Evolutionary conservation across 2,888 invertebrate species (phyloP).

Genomic region (Meteorus colon): DNA sequence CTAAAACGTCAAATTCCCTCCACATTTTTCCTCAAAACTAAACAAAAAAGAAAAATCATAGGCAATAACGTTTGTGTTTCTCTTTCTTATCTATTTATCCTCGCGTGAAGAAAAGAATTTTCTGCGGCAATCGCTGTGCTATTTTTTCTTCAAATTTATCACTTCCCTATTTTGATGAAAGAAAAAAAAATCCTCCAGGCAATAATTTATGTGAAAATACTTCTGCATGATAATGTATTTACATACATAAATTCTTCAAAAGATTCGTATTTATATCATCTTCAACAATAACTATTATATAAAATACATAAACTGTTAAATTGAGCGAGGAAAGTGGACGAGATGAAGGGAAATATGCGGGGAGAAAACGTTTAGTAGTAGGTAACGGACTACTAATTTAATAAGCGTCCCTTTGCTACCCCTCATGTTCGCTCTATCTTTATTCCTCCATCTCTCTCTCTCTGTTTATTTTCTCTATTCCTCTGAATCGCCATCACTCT

Average conservation of each 20-base stretch:
- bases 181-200: too few relatives aligned
- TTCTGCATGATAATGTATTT: neutral
- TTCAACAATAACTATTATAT: conserved; percentile 6
- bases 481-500: conserved; percentile 32
- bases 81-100: too few relatives aligned
- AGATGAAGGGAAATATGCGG: conserved; percentile 24
- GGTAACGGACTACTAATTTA: conserved; percentile 58
- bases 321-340: conserved; percentile 9
- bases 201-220: neutral
- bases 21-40: too few relatives aligned
- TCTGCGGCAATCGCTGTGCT: too few relatives aligned
- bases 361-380: conserved; percentile 40
- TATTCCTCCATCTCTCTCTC: conserved; percentile 43
- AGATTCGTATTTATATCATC: neutral
- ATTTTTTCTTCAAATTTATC: too few relatives aligned
- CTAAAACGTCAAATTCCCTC: too few relatives aligned
- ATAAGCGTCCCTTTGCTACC: conserved; percentile 57
- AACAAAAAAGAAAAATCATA: too few relatives aligned
- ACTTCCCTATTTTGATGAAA: too few relatives aligned
- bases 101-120: too few relatives aligned
- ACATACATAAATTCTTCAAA: neutral
- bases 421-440: conserved; percentile 34
- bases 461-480: conserved; percentile 38
- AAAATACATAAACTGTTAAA: conserved; percentile 24
- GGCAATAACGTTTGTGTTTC: too few relatives aligned